Base-by-base conservation (phyloP, 2,797 vertebrate genomes). In the Anisognathus igniventris region DNA sequence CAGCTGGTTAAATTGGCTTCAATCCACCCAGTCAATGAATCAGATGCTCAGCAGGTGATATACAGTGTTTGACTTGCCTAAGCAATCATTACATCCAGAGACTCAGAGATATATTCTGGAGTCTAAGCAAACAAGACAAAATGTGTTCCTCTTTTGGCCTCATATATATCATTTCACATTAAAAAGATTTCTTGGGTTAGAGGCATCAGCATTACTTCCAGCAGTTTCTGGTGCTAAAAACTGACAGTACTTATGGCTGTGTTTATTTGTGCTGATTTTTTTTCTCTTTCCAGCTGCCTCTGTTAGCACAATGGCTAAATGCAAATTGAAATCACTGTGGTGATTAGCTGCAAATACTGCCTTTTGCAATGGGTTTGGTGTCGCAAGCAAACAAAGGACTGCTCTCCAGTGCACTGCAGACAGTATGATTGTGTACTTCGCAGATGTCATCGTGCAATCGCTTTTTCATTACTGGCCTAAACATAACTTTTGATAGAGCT, bases 271-370 rank as follows among this genome's bases (percentile, higher is more conserved):
- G 88, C 67, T 83, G 86, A 79, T 81, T 90, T 90, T 90, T 93
- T 85, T 82, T 53, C 47, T 65, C 66, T 93, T 95, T 94, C 93
- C 92, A 97, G 96, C 90, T 96, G 96, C 82, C 75, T 78, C 58
- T 96, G 33, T 95, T 97, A 94, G 80, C 80, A 95, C 96, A 93
- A 90, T 93, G 92, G 94, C 64, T 91, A 93, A 92, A 97, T 97
- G 77, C 81, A 96, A 96, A 93, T 95, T 95, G 80, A 96, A 96
- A 96, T 91, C 86, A 88, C 66, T 84, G 28, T 58, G 64, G 85
- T 95, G 74, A 95, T 97, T 96, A 95, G 93, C 91, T 93, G 77
- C 66, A 96, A 96, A 92, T 94, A 94, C 75, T 95, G 72, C 75
- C 93, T 95, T 95, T 91, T 94, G 87, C 73, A 73, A 93, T 74